These are phyloP conservation scores for Paratilapia polleni DNA, from an alignment of 2,113 vertebrate species.

Conservation along the genomic window DNA sequence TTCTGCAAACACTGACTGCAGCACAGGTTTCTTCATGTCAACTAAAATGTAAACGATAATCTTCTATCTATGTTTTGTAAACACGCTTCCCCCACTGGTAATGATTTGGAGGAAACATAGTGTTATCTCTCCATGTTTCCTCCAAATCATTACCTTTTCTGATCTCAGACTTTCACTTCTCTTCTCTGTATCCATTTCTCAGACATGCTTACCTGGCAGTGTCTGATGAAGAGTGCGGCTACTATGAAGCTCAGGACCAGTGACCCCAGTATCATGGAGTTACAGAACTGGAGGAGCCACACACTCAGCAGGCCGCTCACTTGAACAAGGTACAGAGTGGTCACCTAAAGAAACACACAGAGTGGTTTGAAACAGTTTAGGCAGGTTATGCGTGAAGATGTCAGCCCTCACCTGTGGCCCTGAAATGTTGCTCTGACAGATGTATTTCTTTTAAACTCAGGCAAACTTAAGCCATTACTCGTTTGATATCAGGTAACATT, in stretches of 20 bases:
- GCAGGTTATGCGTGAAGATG: neutral
- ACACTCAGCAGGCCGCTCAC: slow-evolving; percentile 87
- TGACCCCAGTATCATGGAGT: slow-evolving; percentile 95
- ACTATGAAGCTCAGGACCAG: slow-evolving; percentile 92
- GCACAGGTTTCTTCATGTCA: neutral
- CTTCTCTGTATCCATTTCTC: neutral
- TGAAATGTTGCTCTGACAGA: neutral
- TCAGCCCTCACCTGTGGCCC: too few relatives aligned
- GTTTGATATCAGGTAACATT: neutral
- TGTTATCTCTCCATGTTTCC: too few relatives aligned
- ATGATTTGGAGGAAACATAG: too few relatives aligned
- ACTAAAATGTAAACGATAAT: neutral
- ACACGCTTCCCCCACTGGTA: neutral
- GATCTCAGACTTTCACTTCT: neutral
- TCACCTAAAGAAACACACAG: slow-evolving; percentile 80
- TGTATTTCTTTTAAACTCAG: too few relatives aligned
- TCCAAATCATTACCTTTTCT: slow-evolving; percentile 2
- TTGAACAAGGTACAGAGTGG: slow-evolving; percentile 87
- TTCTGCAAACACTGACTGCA: neutral
- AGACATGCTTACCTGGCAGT: slow-evolving; percentile 84
- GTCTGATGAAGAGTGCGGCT: slow-evolving; percentile 86
- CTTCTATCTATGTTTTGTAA: neutral
- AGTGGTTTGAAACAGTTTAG: neutral
- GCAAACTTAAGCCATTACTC: too few relatives aligned
- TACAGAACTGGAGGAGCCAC: slow-evolving; percentile 94